phyloP scores from a whole-genome alignment of 2,888 invertebrate genomes.

The Teleiodes luculella region DNA sequence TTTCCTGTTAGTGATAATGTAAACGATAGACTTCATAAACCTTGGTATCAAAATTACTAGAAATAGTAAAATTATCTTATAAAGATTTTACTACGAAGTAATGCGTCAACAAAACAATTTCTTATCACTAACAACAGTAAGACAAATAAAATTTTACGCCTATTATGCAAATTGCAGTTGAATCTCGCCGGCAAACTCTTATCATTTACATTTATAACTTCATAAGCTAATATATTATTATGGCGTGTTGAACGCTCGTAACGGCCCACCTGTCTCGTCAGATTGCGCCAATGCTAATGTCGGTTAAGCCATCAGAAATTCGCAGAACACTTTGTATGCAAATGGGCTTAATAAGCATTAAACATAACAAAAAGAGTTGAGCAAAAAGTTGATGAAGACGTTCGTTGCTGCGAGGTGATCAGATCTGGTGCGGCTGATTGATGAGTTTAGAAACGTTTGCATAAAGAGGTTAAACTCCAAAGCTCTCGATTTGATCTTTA shows the following conservation, averaged over 20 bases:
- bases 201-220: conserved; percentile 15
- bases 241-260: conserved; percentile 10
- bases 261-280: conserved; percentile 31
- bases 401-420: neutral
- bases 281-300: conserved; percentile 41
- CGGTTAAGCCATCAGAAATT: conserved; percentile 40
- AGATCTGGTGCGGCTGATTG: neutral
- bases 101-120: neutral
- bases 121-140: neutral
- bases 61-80: no score
- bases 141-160: conserved; percentile 8
- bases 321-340: conserved; percentile 67
- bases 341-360: conserved; percentile 58
- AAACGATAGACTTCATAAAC: no score
- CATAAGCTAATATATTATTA: conserved; percentile 18
- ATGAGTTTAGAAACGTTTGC: conserved; percentile 1
- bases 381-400: conserved; percentile 35
- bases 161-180: conserved; percentile 12
- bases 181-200: neutral
- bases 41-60: neutral
- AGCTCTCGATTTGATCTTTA: no score
- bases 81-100: no score
- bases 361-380: conserved; percentile 37
- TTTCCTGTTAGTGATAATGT: no score
- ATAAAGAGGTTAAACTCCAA: neutral